Base-by-base conservation (phyloP, 2,797 vertebrate genomes). In the Spinus pinus region DNA sequence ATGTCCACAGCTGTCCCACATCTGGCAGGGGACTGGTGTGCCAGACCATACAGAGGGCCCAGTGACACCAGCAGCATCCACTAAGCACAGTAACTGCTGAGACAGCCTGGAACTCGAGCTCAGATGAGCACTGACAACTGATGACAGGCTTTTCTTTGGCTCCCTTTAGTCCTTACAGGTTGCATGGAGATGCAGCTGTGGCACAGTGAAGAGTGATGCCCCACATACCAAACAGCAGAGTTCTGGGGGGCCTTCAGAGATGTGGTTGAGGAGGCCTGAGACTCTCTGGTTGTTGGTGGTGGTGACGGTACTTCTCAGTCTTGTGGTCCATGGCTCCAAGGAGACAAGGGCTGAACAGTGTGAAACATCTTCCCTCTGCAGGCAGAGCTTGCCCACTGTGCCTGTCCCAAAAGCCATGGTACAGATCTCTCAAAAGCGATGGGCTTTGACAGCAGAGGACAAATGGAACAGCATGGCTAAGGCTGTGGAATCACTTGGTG, bases 391-490 rank as follows among this genome's bases (percentile, higher is more conserved):
- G 57, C 30, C 53, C 3, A 10, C 50, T 54, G 33, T 91, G 67
- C 51, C 56, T 58, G 50, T 83, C 47, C 74, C 82, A 82, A 74
- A 89, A 83, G 41, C 53, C 17, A 14, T 5, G 39, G 33, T 72
- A 58, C 13, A 33, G 8, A 57, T 81, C 31, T 37, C 72, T 65
- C 57, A 50, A 5, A 82, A 53, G 11, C 1, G 2, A 87, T 24
- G 73, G 21, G 60, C 56, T 62, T 87, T 74, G 74, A 91, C 74
- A 95, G 69, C 53, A 74, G 54, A 53, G 22, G 23, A 92, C 74
- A 88, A 81, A 70, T 13, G 9, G 10, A 92, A 84, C 25, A 82
- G 58, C 71, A 73, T 4, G 28, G 30, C 70, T 49, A 75, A 23
- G 33, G 35, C 46, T 74, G 39, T 25, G 31, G 25, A 94, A 93